Evolutionary conservation across 2,113 vertebrate species (phyloP).

Genomic region (cattle (Bos taurus)): DNA sequence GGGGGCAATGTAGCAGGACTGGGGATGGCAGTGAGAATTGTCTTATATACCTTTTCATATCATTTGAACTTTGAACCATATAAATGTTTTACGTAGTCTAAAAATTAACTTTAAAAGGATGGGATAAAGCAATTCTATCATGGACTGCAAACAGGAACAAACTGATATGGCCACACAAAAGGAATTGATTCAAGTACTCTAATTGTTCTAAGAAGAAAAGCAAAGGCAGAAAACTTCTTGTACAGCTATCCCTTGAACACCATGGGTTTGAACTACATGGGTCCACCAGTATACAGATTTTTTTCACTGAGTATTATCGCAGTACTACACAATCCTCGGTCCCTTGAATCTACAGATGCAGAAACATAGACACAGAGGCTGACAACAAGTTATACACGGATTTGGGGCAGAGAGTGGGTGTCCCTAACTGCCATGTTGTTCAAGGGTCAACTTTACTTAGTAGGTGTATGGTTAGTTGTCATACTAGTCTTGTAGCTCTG

Average conservation of each 20-base stretch:
- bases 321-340: not conserved
- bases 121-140: not conserved
- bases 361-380: not conserved
- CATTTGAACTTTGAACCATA: not conserved
- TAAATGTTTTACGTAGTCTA: not conserved
- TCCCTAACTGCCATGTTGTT: not conserved
- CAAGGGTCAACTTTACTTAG: not conserved
- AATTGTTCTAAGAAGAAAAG: not conserved
- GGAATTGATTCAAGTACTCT: not conserved
- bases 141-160: not conserved
- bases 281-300: not conserved
- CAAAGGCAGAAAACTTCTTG: not conserved
- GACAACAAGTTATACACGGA: not conserved
- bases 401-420: not conserved
- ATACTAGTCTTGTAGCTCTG: not conserved
- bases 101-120: not conserved
- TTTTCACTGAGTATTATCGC: not conserved
- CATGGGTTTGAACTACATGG: not conserved
- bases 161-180: not conserved
- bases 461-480: not conserved
- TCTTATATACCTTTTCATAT: rapidly evolving
- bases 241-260: not conserved
- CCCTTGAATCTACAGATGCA: not conserved
- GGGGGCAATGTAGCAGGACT: rapidly evolving
- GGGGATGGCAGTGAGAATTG: not conserved